phyloP scores from a whole-genome alignment of 2,113 vertebrate genomes.

The Chrysemys picta region DNA sequence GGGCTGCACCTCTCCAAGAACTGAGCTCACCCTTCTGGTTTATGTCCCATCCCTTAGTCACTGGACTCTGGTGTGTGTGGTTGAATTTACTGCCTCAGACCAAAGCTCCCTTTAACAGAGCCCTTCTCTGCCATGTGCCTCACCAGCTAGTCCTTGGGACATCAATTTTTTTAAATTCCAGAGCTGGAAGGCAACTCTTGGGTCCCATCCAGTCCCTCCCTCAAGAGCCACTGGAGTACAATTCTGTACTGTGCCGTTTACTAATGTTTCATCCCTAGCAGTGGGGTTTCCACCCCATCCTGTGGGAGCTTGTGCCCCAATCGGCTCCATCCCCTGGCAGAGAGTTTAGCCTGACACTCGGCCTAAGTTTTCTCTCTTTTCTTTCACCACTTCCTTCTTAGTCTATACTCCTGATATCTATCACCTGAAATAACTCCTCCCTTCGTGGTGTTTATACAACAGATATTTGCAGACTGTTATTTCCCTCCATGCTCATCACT shows the following conservation, averaged over 20 bases:
- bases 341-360: slow-evolving; percentile 28
- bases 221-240: no score
- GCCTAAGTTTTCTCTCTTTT: slow-evolving; percentile 39
- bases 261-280: not conserved
- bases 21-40: not conserved
- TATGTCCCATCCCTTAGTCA: not conserved
- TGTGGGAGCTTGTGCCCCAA: not conserved
- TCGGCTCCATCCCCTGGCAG: slow-evolving; percentile 36
- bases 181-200: not conserved
- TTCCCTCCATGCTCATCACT: slow-evolving; percentile 59
- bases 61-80: not conserved
- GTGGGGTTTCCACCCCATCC: not conserved
- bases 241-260: not conserved
- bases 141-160: not conserved
- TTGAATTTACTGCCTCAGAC: not conserved
- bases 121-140: not conserved
- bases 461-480: slow-evolving; percentile 67
- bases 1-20: not conserved
- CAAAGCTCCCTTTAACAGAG: not conserved
- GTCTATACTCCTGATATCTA: not conserved
- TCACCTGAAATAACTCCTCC: slow-evolving; percentile 50
- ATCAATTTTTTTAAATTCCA: not conserved
- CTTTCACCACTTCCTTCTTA: slow-evolving; percentile 45
- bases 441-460: slow-evolving; percentile 36
- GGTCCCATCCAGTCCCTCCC: not conserved